These are phyloP conservation scores for Chelmon rostratus DNA, from an alignment of 2,797 vertebrate genomes.

Conservation along the genomic window DNA sequence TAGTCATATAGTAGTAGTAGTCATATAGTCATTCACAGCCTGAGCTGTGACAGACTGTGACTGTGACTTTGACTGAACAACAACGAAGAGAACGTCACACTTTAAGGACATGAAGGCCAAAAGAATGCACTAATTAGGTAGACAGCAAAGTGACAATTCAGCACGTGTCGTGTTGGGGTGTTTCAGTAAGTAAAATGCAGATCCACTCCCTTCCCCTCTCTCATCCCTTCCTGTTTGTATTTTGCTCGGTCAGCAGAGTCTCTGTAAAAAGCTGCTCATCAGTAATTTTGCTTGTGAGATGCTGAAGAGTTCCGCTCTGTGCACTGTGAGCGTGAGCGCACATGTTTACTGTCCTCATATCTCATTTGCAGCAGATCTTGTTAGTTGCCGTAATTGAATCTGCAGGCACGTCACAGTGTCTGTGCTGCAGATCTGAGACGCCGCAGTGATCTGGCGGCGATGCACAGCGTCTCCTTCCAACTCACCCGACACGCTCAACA, in stretches of 20 bases:
- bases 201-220: conserved; percentile 6
- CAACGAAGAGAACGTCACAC: background rate
- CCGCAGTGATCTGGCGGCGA: conserved; percentile 3
- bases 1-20: no score
- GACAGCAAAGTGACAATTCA: conserved; percentile 36
- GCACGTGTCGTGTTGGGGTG: conserved; percentile 26
- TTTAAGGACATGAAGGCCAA: conserved; percentile 3
- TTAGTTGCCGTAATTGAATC: conserved; percentile 48
- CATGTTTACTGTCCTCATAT: conserved; percentile 21
- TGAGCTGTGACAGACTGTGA: no score
- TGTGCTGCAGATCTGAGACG: conserved; percentile 15
- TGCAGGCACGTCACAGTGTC: conserved; percentile 13
- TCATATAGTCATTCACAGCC: background rate
- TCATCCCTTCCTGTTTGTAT: conserved; percentile 16
- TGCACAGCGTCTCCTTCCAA: background rate
- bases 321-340: conserved; percentile 7
- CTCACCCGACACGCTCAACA: conserved; percentile 8
- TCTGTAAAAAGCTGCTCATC: conserved; percentile 35
- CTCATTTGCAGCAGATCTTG: conserved; percentile 56
- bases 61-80: conserved; percentile 1
- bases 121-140: conserved; percentile 33
- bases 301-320: conserved; percentile 11
- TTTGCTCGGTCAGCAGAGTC: conserved; percentile 46
- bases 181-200: conserved; percentile 25
- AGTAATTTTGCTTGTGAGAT: conserved; percentile 35